A percentile compares a stretch with the other conserved stretches of the same genome.
phyloP scores from a whole-genome alignment of 2,888 invertebrate species.

The Zhengitettix transpicula region DNA sequence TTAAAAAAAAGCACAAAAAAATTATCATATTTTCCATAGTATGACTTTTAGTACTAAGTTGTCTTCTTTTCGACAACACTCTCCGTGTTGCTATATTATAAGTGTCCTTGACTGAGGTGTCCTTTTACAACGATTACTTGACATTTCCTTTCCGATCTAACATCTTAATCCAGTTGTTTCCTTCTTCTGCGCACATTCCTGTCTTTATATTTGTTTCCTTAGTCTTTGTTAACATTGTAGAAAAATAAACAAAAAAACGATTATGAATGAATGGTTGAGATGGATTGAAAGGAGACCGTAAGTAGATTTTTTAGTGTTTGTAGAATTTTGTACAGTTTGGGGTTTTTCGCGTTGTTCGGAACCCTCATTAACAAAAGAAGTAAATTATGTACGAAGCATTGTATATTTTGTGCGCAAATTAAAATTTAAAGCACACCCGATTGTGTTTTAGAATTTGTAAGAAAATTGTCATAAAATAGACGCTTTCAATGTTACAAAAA shows the following conservation, averaged over 20 bases:
- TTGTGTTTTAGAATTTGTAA: conserved; percentile 13
- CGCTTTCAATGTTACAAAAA: conserved; percentile 13
- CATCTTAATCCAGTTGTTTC: neutral
- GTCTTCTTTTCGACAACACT: neutral
- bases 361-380: conserved; percentile 3
- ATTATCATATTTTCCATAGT: neutral
- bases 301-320: conserved; percentile 23
- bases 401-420: conserved; percentile 10
- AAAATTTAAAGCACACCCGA: conserved; percentile 3
- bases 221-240: neutral
- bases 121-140: neutral
- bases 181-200: conserved; percentile 10
- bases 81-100: neutral
- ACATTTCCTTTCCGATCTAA: neutral
- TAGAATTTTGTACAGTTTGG: conserved; percentile 27
- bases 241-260: neutral
- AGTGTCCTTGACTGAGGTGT: neutral
- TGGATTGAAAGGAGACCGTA: conserved; percentile 7
- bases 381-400: conserved; percentile 7
- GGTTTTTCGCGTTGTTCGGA: conserved; percentile 1
- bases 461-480: conserved; percentile 12
- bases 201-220: conserved; percentile 2
- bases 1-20: neutral
- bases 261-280: conserved; percentile 3
- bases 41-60: neutral